phyloP scores from a whole-genome alignment of 53 echinoderm and acorn worm genomes.

The Hippasteria phrygiana region DNA sequence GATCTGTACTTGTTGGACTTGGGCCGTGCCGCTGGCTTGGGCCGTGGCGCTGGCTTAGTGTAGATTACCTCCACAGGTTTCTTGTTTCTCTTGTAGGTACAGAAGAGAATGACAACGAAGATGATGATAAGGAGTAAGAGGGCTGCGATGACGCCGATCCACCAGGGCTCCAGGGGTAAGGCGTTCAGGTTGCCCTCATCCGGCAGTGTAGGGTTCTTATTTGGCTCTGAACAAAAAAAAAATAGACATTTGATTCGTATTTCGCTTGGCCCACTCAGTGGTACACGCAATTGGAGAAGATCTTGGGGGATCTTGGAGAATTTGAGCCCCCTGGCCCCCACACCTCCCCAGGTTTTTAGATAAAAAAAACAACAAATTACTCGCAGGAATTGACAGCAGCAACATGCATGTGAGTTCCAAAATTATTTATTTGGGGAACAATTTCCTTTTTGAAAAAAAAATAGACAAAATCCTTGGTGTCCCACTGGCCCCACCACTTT shows the following conservation, averaged over 20 bases:
- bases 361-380: no score
- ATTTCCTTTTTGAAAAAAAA: no score
- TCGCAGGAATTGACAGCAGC: no score
- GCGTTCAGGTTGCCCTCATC: slow-evolving; percentile 42
- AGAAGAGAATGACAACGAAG: slow-evolving; percentile 78
- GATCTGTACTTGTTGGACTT: slow-evolving; percentile 2
- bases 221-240: slow-evolving; percentile 10
- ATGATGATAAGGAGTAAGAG: slow-evolving; percentile 78
- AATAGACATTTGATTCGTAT: neutral
- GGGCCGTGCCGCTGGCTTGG: neutral
- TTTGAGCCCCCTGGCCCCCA: no score
- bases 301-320: no score
- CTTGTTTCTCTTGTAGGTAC: slow-evolving; percentile 68
- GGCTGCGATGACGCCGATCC: slow-evolving; percentile 88
- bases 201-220: slow-evolving; percentile 25
- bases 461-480: no score
- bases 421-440: no score
- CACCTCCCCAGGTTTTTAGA: no score
- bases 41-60: slow-evolving; percentile 6
- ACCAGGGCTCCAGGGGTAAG: slow-evolving; percentile 84
- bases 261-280: no score
- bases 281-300: no score
- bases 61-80: slow-evolving; percentile 33
- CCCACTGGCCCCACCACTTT: no score
- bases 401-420: no score